These are phyloP conservation scores for Ericerus pela DNA, from an alignment of 1,140 invertebrate genomes.

Conservation along the genomic window DNA sequence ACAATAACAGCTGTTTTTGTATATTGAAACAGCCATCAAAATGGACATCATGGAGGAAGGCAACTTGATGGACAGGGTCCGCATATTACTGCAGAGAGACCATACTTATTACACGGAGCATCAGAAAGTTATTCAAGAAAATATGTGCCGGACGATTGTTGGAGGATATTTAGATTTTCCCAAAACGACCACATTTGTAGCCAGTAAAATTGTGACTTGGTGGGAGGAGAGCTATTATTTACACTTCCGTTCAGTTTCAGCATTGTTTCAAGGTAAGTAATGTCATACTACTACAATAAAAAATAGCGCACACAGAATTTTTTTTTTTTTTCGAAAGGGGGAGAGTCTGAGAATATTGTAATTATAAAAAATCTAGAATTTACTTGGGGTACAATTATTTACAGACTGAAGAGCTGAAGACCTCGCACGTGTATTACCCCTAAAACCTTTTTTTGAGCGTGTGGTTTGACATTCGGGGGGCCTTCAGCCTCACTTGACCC, in stretches of 20 bases:
- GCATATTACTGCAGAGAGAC: slow-evolving; percentile 58
- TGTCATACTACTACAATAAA: too few species aligned
- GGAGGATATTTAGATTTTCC: slow-evolving; percentile 64
- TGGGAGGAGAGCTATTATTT: slow-evolving; percentile 51
- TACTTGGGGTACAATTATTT: too few species aligned
- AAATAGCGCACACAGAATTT: too few species aligned
- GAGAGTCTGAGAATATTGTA: too few species aligned
- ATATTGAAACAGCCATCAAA: slow-evolving; percentile 8
- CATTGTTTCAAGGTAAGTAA: slow-evolving; percentile 29
- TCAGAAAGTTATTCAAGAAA: slow-evolving; percentile 57
- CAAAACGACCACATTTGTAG: slow-evolving; percentile 58
- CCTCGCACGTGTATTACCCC: too few species aligned
- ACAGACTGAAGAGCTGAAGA: too few species aligned
- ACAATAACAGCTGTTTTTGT: too few species aligned
- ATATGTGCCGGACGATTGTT: slow-evolving; percentile 50
- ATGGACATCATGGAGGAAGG: slow-evolving; percentile 76
- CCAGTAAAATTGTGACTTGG: slow-evolving; percentile 62
- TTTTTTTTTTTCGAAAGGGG: too few species aligned
- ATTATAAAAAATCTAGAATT: too few species aligned
- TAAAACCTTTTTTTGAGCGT: too few species aligned
- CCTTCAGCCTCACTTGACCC: too few species aligned
- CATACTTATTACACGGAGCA: slow-evolving; percentile 64
- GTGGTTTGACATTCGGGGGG: too few species aligned
- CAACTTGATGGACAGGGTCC: slow-evolving; percentile 64
- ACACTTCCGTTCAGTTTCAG: slow-evolving; percentile 38